A percentile compares a stretch with the other conserved stretches of the same genome.
phyloP scores from a whole-genome alignment of 2,113 vertebrate species.

The Crotalus tigris region DNA sequence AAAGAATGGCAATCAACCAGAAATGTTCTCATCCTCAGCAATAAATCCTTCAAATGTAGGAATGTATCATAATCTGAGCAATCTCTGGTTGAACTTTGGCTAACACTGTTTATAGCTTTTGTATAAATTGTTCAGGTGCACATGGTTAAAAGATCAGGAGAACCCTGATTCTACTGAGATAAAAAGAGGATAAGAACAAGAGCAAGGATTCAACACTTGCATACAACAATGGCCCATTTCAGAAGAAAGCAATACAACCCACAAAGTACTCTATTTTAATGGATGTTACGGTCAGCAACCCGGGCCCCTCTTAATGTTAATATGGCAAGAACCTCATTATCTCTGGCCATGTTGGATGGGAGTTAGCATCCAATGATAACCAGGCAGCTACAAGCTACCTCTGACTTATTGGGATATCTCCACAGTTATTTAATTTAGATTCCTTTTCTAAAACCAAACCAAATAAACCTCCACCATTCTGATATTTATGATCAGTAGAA shows the following conservation, averaged over 20 bases:
- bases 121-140: not conserved
- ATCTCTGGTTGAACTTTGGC: constrained; percentile 67
- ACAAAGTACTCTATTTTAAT: not conserved
- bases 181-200: not conserved
- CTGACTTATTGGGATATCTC: not conserved
- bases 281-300: not conserved
- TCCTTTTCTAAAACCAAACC: not conserved
- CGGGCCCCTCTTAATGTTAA: not conserved
- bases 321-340: not conserved
- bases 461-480: not conserved
- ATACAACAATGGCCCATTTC: constrained; percentile 49
- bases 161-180: not conserved
- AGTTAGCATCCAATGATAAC: not conserved
- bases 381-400: not conserved
- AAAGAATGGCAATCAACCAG: constrained; percentile 35
- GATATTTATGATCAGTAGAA: constrained; percentile 1
- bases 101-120: not conserved
- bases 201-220: not conserved
- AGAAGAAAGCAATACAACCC: constrained; percentile 55
- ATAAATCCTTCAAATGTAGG: constrained; percentile 61
- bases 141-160: not conserved
- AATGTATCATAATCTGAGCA: constrained; percentile 67
- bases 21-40: constrained; percentile 57
- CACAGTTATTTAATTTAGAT: constrained; percentile 30
- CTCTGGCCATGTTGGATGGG: not conserved